Percentiles rank a stretch among this genome's conserved stretches.
Evolutionary conservation across 2,888 invertebrate species (phyloP).

Genomic region (Xestoiulus laeticollis): DNA sequence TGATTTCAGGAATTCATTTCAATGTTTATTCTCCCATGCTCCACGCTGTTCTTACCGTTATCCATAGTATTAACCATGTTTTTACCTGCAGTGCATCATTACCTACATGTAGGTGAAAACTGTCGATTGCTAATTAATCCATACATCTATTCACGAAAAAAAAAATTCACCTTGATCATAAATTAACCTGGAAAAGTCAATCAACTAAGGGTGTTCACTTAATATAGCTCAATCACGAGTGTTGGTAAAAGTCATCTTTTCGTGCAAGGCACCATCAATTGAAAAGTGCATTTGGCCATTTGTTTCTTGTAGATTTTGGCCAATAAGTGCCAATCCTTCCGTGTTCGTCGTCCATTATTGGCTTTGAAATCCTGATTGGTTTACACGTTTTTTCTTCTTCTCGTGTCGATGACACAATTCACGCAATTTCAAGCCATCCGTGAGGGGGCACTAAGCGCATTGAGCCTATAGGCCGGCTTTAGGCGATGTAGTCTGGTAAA

Average conservation of each 20-base stretch:
- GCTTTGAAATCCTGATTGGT: conserved; percentile 34
- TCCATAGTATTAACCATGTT: too few relatives aligned
- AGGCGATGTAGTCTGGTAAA: not conserved
- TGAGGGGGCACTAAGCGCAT: not conserved
- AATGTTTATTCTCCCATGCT: too few relatives aligned
- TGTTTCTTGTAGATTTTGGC: not conserved
- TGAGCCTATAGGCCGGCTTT: not conserved
- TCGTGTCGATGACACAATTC: not conserved
- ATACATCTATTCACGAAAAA: too few relatives aligned
- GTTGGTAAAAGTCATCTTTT: not conserved
- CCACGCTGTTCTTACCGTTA: too few relatives aligned
- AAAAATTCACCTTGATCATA: too few relatives aligned
- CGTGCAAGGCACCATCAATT: not conserved
- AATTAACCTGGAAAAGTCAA: too few relatives aligned
- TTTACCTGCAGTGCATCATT: too few relatives aligned
- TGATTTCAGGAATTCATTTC: too few relatives aligned
- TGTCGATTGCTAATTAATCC: too few relatives aligned
- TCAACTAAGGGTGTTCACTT: too few relatives aligned
- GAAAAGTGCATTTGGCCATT: conserved; percentile 11
- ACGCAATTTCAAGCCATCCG: not conserved
- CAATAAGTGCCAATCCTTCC: not conserved
- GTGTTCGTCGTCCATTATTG: conserved; percentile 14
- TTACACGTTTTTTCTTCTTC: not conserved
- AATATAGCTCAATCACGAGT: not conserved
- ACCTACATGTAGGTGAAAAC: too few relatives aligned